These are phyloP conservation scores for Hiodon tergisus DNA, from an alignment of 2,113 vertebrate species.

Conservation along the genomic window DNA sequence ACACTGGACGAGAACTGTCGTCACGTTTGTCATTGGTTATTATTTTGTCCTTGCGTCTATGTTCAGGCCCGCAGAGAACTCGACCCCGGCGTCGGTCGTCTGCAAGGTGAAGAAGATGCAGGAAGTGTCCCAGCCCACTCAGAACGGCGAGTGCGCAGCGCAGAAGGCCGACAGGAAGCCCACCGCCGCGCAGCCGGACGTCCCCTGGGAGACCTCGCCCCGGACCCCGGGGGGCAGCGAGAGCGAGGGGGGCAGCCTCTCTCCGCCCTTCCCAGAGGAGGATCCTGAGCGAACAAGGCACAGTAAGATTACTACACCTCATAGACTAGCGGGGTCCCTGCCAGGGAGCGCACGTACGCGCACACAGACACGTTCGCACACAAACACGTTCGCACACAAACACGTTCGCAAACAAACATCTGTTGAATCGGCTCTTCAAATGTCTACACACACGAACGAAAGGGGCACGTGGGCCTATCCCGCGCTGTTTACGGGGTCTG, in stretches of 20 bases:
- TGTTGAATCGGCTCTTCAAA: background rate
- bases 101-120: conserved; percentile 83
- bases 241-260: conserved; percentile 50
- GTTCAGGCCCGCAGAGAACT: conserved; percentile 74
- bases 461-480: background rate
- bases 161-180: conserved; percentile 62
- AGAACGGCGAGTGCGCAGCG: conserved; percentile 72
- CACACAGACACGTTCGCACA: background rate
- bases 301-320: conserved; percentile 74
- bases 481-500: no score
- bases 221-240: conserved; percentile 60
- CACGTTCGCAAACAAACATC: background rate
- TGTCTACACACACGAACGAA: background rate
- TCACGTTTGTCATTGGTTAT: background rate
- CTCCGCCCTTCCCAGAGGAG: conserved; percentile 69
- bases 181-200: conserved; percentile 50
- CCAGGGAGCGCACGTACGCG: background rate
- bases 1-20: background rate
- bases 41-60: conserved; percentile 15
- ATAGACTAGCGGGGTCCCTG: conserved; percentile 17
- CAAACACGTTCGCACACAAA: background rate
- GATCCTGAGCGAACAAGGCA: conserved; percentile 89
- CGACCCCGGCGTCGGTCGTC: conserved; percentile 69
- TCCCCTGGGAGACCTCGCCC: conserved; percentile 48
- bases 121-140: conserved; percentile 60